Evolutionary conservation across 1,140 invertebrate genomes (phyloP).

Genomic region (Ditylenchus dipsaci): DNA sequence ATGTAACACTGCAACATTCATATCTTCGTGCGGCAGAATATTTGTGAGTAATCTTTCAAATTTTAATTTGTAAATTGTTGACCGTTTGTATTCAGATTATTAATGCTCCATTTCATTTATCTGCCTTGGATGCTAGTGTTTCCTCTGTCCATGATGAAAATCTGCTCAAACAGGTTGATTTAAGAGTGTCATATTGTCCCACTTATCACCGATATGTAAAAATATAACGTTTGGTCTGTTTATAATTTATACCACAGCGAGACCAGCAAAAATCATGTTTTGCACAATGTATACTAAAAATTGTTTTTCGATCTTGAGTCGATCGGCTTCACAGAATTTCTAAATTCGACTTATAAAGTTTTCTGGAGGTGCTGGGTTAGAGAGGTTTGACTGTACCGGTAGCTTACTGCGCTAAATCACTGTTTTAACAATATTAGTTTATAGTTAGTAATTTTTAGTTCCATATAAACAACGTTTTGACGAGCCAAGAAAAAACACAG

Average conservation of each 20-base stretch:
- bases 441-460: constrained; percentile 9
- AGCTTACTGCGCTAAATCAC: neutral
- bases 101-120: constrained; percentile 45
- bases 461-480: neutral
- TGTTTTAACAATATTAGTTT: neutral
- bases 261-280: too few species aligned
- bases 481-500: neutral
- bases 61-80: neutral
- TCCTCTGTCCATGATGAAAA: constrained; percentile 38
- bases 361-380: neutral
- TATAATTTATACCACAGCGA: too few species aligned
- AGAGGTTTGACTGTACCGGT: neutral
- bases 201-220: too few species aligned
- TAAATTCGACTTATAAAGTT: too few species aligned
- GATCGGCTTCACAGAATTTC: too few species aligned
- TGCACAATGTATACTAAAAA: too few species aligned
- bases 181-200: neutral
- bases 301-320: too few species aligned
- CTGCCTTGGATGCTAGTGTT: constrained; percentile 32
- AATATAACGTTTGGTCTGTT: too few species aligned
- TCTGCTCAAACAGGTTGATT: constrained; percentile 35
- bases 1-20: constrained; percentile 21
- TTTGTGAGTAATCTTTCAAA: constrained; percentile 13
- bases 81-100: constrained; percentile 23
- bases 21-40: constrained; percentile 31